phyloP scores from a whole-genome alignment of 2,888 invertebrate species.

The Erynnis tages region DNA sequence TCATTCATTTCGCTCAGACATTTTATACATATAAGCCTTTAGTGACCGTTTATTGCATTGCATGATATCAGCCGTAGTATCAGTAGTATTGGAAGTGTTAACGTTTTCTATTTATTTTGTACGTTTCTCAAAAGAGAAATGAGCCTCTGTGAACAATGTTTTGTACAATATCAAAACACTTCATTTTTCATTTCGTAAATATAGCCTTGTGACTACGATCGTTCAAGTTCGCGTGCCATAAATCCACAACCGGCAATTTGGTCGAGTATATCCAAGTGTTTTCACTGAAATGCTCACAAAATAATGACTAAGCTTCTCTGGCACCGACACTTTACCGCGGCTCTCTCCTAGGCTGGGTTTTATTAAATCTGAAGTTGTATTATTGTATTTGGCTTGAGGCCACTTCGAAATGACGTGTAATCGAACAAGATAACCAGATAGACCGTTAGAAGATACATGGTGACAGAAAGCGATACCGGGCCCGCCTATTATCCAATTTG shows the following conservation, averaged over 20 bases:
- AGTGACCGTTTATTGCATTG: background rate
- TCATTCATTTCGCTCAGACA: slow-evolving; percentile 11
- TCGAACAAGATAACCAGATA: slow-evolving; percentile 33
- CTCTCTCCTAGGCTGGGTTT: slow-evolving; percentile 60
- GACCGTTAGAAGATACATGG: slow-evolving; percentile 36
- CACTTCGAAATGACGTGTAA: slow-evolving; percentile 40
- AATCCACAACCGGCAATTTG: slow-evolving; percentile 58
- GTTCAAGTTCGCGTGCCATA: slow-evolving; percentile 31
- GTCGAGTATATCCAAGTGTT: slow-evolving; percentile 61
- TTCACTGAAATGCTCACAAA: slow-evolving; percentile 69
- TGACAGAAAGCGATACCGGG: slow-evolving; percentile 36
- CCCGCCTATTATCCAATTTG: slow-evolving; percentile 45
- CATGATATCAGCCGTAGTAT: background rate
- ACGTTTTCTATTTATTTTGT: background rate
- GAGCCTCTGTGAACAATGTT: background rate
- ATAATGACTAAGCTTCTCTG: slow-evolving; percentile 61
- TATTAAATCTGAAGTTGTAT: slow-evolving; percentile 68
- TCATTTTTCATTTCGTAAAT: slow-evolving; percentile 16
- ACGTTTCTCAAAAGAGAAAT: slow-evolving; percentile 3
- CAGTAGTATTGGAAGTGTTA: no score
- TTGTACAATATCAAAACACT: background rate
- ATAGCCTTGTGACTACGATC: slow-evolving; percentile 13
- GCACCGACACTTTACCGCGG: slow-evolving; percentile 64
- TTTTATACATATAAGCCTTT: background rate
- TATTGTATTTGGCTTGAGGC: slow-evolving; percentile 60